Evolutionary conservation across 2,113 vertebrate genomes (phyloP).

Genomic region (Trematomus loennbergii): DNA sequence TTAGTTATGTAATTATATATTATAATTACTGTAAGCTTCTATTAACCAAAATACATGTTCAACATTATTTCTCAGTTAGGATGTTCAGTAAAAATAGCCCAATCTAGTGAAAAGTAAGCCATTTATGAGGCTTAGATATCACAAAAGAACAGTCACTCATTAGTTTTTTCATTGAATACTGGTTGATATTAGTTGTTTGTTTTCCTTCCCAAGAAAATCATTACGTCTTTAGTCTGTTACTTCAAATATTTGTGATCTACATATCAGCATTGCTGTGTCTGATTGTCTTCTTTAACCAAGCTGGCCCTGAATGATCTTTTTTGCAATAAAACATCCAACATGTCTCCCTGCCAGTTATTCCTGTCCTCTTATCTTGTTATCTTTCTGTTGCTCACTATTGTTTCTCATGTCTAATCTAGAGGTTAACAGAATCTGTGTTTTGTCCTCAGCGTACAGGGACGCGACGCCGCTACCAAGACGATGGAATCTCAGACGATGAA

Average conservation of each 20-base stretch:
- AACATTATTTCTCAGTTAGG: too few species aligned
- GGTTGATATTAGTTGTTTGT: neutral
- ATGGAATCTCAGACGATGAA: conserved; percentile 98
- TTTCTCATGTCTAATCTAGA: neutral
- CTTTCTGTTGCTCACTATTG: neutral
- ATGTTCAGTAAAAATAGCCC: too few species aligned
- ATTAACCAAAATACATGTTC: too few species aligned
- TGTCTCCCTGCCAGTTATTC: neutral
- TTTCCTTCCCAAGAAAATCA: neutral
- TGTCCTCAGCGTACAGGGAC: conserved; percentile 91
- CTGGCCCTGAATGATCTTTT: conserved; percentile 1
- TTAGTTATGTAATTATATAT: too few species aligned
- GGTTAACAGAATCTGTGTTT: neutral
- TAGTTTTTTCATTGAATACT: too few species aligned
- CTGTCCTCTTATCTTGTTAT: neutral
- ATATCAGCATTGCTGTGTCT: neutral
- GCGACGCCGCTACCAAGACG: conserved; percentile 94
- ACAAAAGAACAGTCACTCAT: too few species aligned
- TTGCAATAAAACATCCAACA: neutral
- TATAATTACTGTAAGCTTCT: too few species aligned
- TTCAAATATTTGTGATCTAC: neutral
- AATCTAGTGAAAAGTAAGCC: too few species aligned
- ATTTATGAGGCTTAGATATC: too few species aligned
- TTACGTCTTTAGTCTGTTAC: neutral
- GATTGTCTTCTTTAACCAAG: neutral